A percentile compares a stretch with the other conserved stretches of the same genome.
These are phyloP conservation scores for Melanerpes aurifrons DNA, from an alignment of 2,113 vertebrate species.

Conservation along the genomic window DNA sequence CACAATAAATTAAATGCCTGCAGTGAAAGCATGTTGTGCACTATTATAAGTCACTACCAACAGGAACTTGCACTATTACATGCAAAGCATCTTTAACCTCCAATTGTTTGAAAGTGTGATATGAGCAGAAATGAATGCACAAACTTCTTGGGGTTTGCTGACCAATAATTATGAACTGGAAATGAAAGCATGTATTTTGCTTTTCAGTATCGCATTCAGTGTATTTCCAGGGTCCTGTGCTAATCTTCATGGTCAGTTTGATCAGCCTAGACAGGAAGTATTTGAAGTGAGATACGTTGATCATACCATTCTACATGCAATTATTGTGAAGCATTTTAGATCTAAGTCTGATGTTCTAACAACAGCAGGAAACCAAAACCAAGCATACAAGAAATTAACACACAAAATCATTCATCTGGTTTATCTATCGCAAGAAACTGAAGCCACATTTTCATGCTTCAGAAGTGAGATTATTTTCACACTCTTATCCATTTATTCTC, in stretches of 20 bases:
- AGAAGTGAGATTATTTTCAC: background rate
- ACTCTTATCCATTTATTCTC: background rate
- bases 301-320: background rate
- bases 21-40: background rate
- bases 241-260: background rate
- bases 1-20: constrained; percentile 15
- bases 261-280: background rate
- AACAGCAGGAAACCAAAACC: background rate
- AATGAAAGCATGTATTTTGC: background rate
- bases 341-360: background rate
- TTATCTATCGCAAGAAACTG: background rate
- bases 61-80: background rate
- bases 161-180: background rate
- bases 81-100: background rate
- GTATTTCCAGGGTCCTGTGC: background rate
- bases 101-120: background rate
- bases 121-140: background rate
- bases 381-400: background rate
- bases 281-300: background rate
- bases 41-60: background rate
- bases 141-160: background rate
- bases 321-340: background rate
- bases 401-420: background rate
- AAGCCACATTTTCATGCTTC: background rate
- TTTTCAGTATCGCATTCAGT: background rate